Evolutionary conservation across 2,888 invertebrate genomes (phyloP).

Genomic region (Phania funesta): DNA sequence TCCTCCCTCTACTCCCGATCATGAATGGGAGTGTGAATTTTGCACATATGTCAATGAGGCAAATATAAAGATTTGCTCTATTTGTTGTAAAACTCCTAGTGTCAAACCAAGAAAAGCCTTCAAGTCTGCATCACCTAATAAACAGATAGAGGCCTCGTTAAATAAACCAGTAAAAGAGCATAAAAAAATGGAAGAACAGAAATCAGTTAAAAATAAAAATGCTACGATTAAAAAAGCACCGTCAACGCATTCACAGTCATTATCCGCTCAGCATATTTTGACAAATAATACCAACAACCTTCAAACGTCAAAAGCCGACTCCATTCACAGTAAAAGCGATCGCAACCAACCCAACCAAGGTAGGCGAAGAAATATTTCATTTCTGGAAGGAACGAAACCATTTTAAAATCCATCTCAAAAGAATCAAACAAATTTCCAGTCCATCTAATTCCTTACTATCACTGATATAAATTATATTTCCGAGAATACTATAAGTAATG

Average conservation of each 20-base stretch:
- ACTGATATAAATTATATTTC: neutral
- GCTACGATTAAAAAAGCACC: slow-evolving; percentile 41
- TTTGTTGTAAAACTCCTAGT: slow-evolving; percentile 92
- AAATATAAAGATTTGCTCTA: slow-evolving; percentile 88
- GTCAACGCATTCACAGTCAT: neutral
- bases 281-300: too few relatives aligned
- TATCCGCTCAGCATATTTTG: neutral
- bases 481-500: too few relatives aligned
- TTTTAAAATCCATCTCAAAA: slow-evolving; percentile 30
- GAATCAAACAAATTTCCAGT: slow-evolving; percentile 57
- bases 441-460: slow-evolving; percentile 19
- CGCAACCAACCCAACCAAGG: too few relatives aligned
- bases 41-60: slow-evolving; percentile 93
- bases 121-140: slow-evolving; percentile 15
- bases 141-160: slow-evolving; percentile 1
- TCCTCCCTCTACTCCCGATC: slow-evolving; percentile 82
- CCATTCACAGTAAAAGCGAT: too few relatives aligned
- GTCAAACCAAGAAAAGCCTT: slow-evolving; percentile 69
- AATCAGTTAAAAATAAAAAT: slow-evolving; percentile 25
- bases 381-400: slow-evolving; percentile 86
- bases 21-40: slow-evolving; percentile 92
- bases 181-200: neutral
- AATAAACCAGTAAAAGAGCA: slow-evolving; percentile 38
- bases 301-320: too few relatives aligned
- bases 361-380: slow-evolving; percentile 86